Conservation (phyloP, 1,140 invertebrate genomes). For the Pseudomyrmex concolor region DNA sequence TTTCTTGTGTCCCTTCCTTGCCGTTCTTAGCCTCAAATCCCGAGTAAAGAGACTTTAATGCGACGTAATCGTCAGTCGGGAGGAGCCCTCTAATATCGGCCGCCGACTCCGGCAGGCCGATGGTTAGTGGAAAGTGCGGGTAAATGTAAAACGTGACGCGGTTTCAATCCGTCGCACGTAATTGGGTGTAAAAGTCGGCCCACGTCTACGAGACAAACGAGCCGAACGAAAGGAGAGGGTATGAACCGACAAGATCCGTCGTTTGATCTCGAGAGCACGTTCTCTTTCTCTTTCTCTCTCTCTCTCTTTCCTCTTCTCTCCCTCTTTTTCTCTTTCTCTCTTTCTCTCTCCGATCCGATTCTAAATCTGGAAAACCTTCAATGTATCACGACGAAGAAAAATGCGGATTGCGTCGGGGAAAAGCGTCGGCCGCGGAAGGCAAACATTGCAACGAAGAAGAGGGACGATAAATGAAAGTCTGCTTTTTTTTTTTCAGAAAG, state of each 20-base stretch:
- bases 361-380: slow-evolving; percentile 30
- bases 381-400: slow-evolving; percentile 29
- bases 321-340: slow-evolving; percentile 16
- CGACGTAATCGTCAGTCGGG: slow-evolving; percentile 57
- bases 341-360: not conserved
- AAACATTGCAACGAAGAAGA: not conserved
- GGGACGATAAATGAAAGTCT: slow-evolving; percentile 52
- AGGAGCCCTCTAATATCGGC: slow-evolving; percentile 52
- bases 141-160: slow-evolving; percentile 77
- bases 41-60: slow-evolving; percentile 52
- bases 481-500: slow-evolving; percentile 24
- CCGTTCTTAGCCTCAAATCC: slow-evolving; percentile 1
- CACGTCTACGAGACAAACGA: slow-evolving; percentile 54
- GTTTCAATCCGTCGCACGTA: slow-evolving; percentile 71
- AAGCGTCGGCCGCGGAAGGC: not conserved
- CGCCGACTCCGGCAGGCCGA: slow-evolving; percentile 41
- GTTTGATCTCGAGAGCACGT: slow-evolving; percentile 37
- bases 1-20: not conserved
- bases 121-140: slow-evolving; percentile 75
- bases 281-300: slow-evolving; percentile 18
- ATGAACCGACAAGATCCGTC: slow-evolving; percentile 27
- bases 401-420: slow-evolving; percentile 25
- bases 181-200: slow-evolving; percentile 67
- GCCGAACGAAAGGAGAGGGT: slow-evolving; percentile 32
- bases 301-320: not conserved